Evolutionary conservation across 2,888 invertebrate genomes (phyloP), one percentile per base, ranked within the genome.

Genomic region (Sphaerophoria taeniata): DNA sequence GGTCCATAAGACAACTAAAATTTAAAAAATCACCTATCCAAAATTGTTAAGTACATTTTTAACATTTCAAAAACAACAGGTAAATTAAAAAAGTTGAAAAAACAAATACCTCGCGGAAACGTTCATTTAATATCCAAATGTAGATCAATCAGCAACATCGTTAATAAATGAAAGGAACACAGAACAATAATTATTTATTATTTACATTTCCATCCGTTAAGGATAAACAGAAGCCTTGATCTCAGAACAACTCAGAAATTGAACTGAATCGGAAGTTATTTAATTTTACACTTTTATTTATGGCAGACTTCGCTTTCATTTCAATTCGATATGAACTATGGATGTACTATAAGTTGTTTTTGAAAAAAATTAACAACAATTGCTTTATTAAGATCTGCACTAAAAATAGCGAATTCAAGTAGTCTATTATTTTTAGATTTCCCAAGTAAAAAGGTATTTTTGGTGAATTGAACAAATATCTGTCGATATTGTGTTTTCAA

Each of bases 21-120:
- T 2, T 3, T 55, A 6, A 1, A 39, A 39, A 39, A 2, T 12
- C n/a, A 55, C 31, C n/a, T 56, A 36, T 36, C 4, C 24, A 24
- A 43, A 9, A 43, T 16, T 34, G 47, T 43, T 63, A 7, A 51
- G 36, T 36, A 63, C 45, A 36, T 49, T 36, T 49, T 47, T 49
- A 65, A 11, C 16, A 65, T 67, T 67, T 67, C 65, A 49, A 67
- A 67, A 11, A 49, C 7, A 39, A 39, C 51, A 51, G 65, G 51
- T 51, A 51, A 51, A 67, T 51, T 39, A 51, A 51, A 51, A 51
- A 51, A 51, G 36, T 51, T 63, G 14, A 67, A 7, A 67, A 67
- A 67, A 67, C 36, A 49, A 67, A 67, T 51, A 67, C 36, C 14
- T 3, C 12, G 12, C 34, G 31, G 34, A 34, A 65, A 49, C 33